Percentiles rank a stretch among this genome's conserved stretches.
Conservation (phyloP, 2,888 invertebrate species). For the Tipula helvola region DNA sequence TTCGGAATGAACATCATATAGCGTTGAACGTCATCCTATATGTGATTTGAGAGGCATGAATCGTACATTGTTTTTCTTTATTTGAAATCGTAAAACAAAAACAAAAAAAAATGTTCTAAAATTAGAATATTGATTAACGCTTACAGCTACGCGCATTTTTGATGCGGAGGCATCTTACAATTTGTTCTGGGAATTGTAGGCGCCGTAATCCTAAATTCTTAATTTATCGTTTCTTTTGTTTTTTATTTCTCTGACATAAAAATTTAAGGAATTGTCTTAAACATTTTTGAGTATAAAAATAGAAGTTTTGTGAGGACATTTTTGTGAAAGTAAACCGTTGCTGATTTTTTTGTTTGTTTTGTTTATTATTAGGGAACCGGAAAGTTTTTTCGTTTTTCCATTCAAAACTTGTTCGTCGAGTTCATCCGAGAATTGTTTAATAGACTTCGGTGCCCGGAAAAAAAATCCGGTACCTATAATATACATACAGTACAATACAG, state of each 20-base stretch:
- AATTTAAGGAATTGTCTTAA: not conserved
- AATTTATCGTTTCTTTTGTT: not conserved
- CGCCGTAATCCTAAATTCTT: not conserved
- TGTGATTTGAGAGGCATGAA: not conserved
- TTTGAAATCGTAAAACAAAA: not conserved
- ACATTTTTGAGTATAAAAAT: not conserved
- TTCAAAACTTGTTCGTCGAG: too few relatives aligned
- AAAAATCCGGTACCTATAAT: too few relatives aligned
- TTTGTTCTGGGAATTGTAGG: not conserved
- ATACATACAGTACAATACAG: too few relatives aligned
- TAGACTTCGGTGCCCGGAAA: too few relatives aligned
- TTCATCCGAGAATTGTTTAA: too few relatives aligned
- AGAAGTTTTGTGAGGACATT: not conserved
- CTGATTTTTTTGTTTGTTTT: too few relatives aligned
- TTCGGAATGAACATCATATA: not conserved
- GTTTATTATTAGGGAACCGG: too few relatives aligned
- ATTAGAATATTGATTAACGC: not conserved
- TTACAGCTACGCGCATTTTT: not conserved
- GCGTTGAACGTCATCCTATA: not conserved
- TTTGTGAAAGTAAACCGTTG: too few relatives aligned
- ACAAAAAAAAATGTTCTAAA: not conserved
- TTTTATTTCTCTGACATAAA: not conserved
- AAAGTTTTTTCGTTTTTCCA: too few relatives aligned
- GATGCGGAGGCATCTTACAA: not conserved
- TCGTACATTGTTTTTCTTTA: not conserved